Base-by-base conservation (phyloP, 2,113 vertebrate species). In the Osmerus mordax region DNA sequence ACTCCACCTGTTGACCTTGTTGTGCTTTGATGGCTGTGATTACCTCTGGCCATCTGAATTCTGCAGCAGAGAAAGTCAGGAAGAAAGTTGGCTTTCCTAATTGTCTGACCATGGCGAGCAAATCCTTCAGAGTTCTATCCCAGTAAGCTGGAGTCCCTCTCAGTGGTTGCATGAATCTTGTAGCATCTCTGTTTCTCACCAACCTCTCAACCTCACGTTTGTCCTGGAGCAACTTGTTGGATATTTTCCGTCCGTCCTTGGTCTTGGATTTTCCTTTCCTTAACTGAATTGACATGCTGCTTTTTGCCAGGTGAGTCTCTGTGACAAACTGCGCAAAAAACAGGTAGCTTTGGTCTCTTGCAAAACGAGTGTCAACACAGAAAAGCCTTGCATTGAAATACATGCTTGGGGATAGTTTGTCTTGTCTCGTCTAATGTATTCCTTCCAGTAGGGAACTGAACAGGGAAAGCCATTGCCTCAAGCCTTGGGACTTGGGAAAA, bases 201-300 rank as follows among this genome's bases (percentile, higher is more conserved):
- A 72, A 55, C 29, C n/a, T 72, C 18, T 72, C 61, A 0, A 72
- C 62, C 53, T 72, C 62, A 0, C 47, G 2, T 6, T 65, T 72
- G 51, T 72, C 60, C 21, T 65, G 60, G 1, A 72, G 47, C 60
- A 72, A 28, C 16, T n/a, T 55, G 16, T 52, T 71, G 3, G 41
- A 21, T 19, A 72, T 72, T 60, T 28, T 72, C 8, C 19, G 25
- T n/a, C 70, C 70, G 47, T 77, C 70, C 51, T 36, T 71, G 18
- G 75, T 77, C 3, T 53, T 16, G 15, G 41, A 51, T 52, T 70
- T 69, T 14, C 67, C 74, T 70, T 69, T 14, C 67, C 74, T 29
- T 41, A 23, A 19, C 71, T 73, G 66, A 25, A 73, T 69, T n/a
- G 66, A 63, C 73, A 74, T 72, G 65, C 75, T 77, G 58, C 32